Conservation (phyloP, 2,797 vertebrate species). For the Schizopygopsis malacanthus region DNA sequence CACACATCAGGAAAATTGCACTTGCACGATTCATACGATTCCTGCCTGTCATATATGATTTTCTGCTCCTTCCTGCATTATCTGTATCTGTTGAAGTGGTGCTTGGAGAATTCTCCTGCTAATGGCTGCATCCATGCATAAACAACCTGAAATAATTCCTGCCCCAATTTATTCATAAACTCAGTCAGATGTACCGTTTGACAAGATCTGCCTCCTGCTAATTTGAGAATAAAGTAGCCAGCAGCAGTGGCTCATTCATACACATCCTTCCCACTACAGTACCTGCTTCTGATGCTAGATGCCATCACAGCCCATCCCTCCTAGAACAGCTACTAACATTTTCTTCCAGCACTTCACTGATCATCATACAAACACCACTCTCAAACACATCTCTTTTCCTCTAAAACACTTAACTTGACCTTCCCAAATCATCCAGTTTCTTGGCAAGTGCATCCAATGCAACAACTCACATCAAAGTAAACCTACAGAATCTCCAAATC, state of each 20-base stretch:
- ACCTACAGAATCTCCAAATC: not conserved
- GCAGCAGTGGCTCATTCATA: not conserved
- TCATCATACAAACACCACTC: conserved; percentile 5
- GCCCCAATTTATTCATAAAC: conserved; percentile 33
- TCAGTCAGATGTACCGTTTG: conserved; percentile 34
- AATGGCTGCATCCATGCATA: conserved; percentile 74
- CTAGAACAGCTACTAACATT: not conserved
- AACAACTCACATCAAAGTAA: not conserved
- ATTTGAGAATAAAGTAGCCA: conserved; percentile 33
- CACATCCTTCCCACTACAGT: not conserved
- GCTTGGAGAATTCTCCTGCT: conserved; percentile 73
- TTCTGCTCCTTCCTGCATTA: conserved; percentile 72
- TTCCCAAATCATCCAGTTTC: conserved; percentile 3
- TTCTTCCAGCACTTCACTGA: conserved; percentile 7
- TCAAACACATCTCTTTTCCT: not conserved
- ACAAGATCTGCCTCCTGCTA: conserved; percentile 28
- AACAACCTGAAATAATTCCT: conserved; percentile 68
- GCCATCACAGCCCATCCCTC: not conserved
- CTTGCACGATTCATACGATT: conserved; percentile 17
- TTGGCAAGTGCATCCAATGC: not conserved
- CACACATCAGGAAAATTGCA: conserved; percentile 34
- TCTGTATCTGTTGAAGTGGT: conserved; percentile 72
- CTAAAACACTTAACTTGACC: not conserved
- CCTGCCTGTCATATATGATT: conserved; percentile 70
- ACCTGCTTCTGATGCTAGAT: not conserved